phyloP scores from a whole-genome alignment of 1,140 invertebrate species.

The Nasonia giraulti region DNA sequence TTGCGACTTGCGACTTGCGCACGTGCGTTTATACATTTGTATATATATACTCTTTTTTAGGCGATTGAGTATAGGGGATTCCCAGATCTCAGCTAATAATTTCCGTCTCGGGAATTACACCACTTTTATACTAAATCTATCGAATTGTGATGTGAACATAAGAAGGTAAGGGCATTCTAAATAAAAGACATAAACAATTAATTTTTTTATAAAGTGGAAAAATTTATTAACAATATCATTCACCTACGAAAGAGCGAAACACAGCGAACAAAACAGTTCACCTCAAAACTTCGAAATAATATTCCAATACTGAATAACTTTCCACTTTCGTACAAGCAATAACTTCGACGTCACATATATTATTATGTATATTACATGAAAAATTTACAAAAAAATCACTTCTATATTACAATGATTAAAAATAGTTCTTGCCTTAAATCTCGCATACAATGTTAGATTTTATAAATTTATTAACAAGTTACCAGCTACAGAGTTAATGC shows the following conservation, averaged over 20 bases:
- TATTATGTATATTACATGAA: slow-evolving; percentile 3
- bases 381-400: slow-evolving; percentile 11
- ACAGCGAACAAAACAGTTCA: not conserved
- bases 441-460: not conserved
- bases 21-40: no score
- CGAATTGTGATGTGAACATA: no score
- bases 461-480: not conserved
- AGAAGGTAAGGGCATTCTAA: not conserved
- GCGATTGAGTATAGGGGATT: no score
- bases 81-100: no score
- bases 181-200: not conserved
- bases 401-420: not conserved
- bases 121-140: no score
- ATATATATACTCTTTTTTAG: no score
- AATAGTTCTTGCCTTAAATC: not conserved
- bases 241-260: not conserved
- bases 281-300: not conserved
- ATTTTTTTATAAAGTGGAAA: not conserved
- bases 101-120: no score
- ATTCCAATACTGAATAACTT: slow-evolving; percentile 15
- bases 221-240: slow-evolving; percentile 2
- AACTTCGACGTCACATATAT: not conserved
- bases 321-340: not conserved
- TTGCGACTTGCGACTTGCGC: no score
- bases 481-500: not conserved